Conservation (phyloP, 2,888 invertebrate genomes). For the Terebella lapidaria region DNA sequence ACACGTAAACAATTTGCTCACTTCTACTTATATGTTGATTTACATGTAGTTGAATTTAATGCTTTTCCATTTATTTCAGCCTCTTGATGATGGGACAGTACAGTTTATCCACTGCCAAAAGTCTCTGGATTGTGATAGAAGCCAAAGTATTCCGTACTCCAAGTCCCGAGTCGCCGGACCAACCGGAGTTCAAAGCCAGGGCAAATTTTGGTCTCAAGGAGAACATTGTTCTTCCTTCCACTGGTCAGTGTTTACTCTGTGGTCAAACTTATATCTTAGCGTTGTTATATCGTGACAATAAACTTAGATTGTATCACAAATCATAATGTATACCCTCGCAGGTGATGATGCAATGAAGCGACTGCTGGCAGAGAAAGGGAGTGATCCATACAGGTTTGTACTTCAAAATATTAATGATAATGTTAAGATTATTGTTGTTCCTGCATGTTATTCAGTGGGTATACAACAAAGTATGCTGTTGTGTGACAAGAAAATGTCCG, state of each 20-base stretch:
- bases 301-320: too few species aligned
- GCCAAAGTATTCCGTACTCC: not conserved
- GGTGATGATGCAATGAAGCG: constrained; percentile 92
- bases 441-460: too few species aligned
- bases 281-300: too few species aligned
- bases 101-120: not conserved
- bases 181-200: not conserved
- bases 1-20: not conserved
- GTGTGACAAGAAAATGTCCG: too few species aligned
- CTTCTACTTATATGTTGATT: not conserved
- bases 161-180: not conserved
- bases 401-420: too few species aligned
- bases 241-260: not conserved
- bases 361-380: constrained; percentile 85
- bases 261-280: too few species aligned
- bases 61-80: too few species aligned
- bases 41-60: too few species aligned
- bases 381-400: constrained; percentile 76
- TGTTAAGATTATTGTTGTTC: too few species aligned
- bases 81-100: not conserved
- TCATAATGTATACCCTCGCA: too few species aligned
- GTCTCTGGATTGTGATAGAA: not conserved
- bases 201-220: not conserved
- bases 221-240: not conserved
- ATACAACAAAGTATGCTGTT: too few species aligned